Base-by-base conservation (phyloP, 2,888 invertebrate genomes). In the Hartigia nigra region DNA sequence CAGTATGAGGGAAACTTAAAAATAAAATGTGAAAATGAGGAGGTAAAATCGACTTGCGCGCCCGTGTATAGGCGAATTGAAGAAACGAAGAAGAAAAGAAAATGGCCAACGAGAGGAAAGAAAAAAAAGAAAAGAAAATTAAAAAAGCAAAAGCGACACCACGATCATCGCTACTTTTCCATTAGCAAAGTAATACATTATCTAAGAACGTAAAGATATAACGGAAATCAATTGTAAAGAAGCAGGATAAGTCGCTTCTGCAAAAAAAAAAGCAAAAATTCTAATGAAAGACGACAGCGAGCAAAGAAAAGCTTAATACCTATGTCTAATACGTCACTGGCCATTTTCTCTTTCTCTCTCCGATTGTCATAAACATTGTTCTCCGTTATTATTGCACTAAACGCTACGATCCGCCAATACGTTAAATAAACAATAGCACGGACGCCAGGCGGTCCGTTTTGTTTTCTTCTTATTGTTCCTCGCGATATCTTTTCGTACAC, bases 381-480 rank as follows among this genome's bases (percentile, higher is more conserved):
- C 77, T 55, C 75, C 76, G 77, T 70, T 76, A 77, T 79, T 81
- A 84, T 83, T 82, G 82, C 82, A 84, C 77, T 79, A 78, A 31
- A 79, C 39, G 75, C 76, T 35, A 79, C 70, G 76, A 31, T 74
- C 31, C 70, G 75, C 34, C 69, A 55, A 23, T 55, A 55, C 55
- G 23, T 55, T 55, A 55, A 55, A 55, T 55, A 55, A 55, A 55
- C 9, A 55, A 55, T 55, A 55, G 9, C 55, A 23, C 55, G 55
- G 55, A 55, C 55, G 55, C 14, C 5, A 55, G 23, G 55, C 55
- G 14, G 55, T 9, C 55, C 55, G 23, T 55, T 55, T 55, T 9
- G 23, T 55, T 55, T 55, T 55, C 14, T 39, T 37, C 39, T 55
- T 55, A 23, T 23, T 23, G 23, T 55, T 55, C 55, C 55, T 55